A percentile compares a stretch with the other conserved stretches of the same genome.
Conservation (phyloP, 2,888 invertebrate genomes). For the Eupithecia insigniata region DNA sequence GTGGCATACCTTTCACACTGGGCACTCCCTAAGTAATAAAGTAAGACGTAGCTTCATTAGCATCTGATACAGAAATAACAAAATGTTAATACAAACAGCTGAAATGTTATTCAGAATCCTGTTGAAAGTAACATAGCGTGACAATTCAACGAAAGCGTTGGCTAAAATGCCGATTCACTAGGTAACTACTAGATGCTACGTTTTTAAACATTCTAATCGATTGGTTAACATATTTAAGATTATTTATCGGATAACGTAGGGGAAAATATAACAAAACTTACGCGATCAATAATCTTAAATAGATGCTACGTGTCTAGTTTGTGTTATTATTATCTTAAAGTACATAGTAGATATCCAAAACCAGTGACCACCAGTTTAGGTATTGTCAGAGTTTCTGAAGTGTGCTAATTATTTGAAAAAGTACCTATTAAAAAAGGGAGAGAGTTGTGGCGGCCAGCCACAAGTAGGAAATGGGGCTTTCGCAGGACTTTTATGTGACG, state of each 20-base stretch:
- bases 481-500: too few species aligned
- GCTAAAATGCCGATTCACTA: slow-evolving; percentile 18
- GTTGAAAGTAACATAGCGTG: slow-evolving; percentile 41
- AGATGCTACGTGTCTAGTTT: background rate
- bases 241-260: too few species aligned
- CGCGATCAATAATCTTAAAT: too few species aligned
- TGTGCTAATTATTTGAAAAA: background rate
- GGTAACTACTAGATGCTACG: background rate
- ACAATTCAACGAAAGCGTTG: slow-evolving; percentile 30
- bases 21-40: slow-evolving; percentile 24
- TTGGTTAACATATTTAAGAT: too few species aligned
- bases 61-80: slow-evolving; percentile 18
- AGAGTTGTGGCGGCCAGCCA: too few species aligned
- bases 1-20: background rate
- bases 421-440: background rate
- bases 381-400: background rate
- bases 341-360: background rate
- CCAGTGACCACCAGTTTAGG: background rate
- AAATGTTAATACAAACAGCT: slow-evolving; percentile 15
- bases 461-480: too few species aligned
- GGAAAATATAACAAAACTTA: too few species aligned
- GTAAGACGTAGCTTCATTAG: slow-evolving; percentile 25
- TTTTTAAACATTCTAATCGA: too few species aligned
- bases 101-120: slow-evolving; percentile 15
- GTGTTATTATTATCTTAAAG: background rate